A percentile compares a stretch with the other conserved stretches of the same genome.
These are phyloP conservation scores for Drosophila incognita DNA, from an alignment of 2,888 invertebrate genomes.

Conservation along the genomic window DNA sequence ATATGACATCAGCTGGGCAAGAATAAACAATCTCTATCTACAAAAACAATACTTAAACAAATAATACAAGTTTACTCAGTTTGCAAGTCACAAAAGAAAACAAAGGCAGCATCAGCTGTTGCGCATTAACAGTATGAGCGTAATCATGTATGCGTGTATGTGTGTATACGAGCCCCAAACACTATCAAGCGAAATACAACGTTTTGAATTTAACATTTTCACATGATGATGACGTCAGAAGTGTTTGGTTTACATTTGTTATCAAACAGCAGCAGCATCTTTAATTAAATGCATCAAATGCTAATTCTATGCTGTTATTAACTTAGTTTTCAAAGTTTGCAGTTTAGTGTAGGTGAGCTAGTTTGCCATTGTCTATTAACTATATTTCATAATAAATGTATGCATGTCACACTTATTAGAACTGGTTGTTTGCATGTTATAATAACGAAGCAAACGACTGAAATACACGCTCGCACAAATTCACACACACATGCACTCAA, in stretches of 20 bases:
- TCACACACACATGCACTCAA: slow-evolving; percentile 32
- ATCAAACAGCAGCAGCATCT: background rate
- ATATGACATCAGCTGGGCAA: slow-evolving; percentile 69
- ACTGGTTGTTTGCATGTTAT: slow-evolving; percentile 74
- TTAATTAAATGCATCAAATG: background rate
- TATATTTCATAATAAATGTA: slow-evolving; percentile 67
- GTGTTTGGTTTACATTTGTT: background rate
- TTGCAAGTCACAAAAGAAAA: slow-evolving; percentile 39
- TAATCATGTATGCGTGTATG: slow-evolving; percentile 13
- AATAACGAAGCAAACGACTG: slow-evolving; percentile 59
- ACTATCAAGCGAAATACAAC: slow-evolving; percentile 36
- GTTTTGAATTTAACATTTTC: slow-evolving; percentile 4
- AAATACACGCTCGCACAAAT: slow-evolving; percentile 45
- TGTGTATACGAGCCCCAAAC: slow-evolving; percentile 14
- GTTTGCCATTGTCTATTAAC: slow-evolving; percentile 16
- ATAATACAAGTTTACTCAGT: slow-evolving; percentile 61
- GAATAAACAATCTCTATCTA: slow-evolving; percentile 50
- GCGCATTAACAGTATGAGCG: slow-evolving; percentile 48
- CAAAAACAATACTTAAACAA: slow-evolving; percentile 31
- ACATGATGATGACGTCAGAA: slow-evolving; percentile 37
- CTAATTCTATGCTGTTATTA: background rate
- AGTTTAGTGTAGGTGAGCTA: slow-evolving; percentile 35
- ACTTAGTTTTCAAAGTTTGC: slow-evolving; percentile 11
- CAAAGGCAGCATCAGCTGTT: slow-evolving; percentile 71
- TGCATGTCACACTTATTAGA: slow-evolving; percentile 70